Percentiles rank a stretch among this genome's conserved stretches.
These are phyloP conservation scores for Tetrax tetrax DNA, from an alignment of 2,113 vertebrate species.

Conservation along the genomic window DNA sequence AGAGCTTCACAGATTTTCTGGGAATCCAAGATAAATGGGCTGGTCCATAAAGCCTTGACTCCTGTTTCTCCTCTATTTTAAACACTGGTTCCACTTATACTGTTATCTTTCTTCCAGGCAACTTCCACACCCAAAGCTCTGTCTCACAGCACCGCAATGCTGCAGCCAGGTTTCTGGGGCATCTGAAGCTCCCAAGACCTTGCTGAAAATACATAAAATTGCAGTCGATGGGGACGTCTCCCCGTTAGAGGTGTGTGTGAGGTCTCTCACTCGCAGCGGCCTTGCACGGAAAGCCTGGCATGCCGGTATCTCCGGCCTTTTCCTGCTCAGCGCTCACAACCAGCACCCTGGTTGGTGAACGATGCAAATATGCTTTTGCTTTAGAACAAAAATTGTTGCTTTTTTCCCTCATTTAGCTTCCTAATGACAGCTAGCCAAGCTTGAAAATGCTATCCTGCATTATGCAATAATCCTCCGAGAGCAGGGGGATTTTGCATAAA, in stretches of 20 bases:
- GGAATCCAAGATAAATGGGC: conserved; percentile 35
- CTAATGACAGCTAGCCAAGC: conserved; percentile 44
- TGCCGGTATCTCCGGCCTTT: not conserved
- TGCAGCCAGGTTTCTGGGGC: not conserved
- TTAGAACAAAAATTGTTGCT: conserved; percentile 16
- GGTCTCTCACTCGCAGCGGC: fast-evolving
- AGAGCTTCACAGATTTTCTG: conserved; percentile 54
- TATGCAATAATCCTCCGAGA: conserved; percentile 40
- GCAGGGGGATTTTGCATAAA: not conserved
- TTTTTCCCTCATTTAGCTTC: conserved; percentile 25
- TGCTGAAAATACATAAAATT: not conserved
- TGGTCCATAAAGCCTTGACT: not conserved
- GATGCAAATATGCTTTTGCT: not conserved
- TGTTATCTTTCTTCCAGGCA: not conserved
- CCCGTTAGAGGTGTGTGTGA: fast-evolving
- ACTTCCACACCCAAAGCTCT: not conserved
- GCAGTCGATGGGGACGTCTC: not conserved
- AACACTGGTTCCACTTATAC: not conserved
- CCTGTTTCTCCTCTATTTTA: not conserved
- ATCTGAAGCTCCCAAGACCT: not conserved
- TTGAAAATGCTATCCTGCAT: conserved; percentile 39
- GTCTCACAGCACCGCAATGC: not conserved
- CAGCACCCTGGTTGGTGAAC: not conserved
- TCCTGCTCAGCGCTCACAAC: not conserved
- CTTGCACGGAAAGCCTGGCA: not conserved